These are phyloP conservation scores for Okamejei kenojei DNA, from an alignment of 2,797 vertebrate species.

Conservation along the genomic window DNA sequence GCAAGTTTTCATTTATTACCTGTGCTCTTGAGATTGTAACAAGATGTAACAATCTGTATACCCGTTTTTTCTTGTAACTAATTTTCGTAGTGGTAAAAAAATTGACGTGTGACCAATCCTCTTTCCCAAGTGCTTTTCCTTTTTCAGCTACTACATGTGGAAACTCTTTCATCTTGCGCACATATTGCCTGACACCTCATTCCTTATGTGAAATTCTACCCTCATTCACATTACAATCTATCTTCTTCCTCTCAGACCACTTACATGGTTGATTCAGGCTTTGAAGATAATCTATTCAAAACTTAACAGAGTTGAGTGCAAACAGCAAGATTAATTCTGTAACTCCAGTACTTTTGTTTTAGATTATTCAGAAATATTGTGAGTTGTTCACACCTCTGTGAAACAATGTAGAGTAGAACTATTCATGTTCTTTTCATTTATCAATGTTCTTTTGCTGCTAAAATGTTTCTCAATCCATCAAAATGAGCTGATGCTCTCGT, in stretches of 20 bases:
- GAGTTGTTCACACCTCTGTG: background rate
- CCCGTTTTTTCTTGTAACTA: background rate
- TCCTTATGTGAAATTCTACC: background rate
- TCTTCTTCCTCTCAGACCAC: background rate
- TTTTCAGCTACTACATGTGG: background rate
- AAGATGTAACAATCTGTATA: no score
- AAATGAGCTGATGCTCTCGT: background rate
- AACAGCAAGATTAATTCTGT: background rate
- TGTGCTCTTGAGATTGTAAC: no score
- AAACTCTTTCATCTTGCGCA: background rate
- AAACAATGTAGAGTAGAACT: background rate
- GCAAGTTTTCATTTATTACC: no score
- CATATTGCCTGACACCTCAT: background rate
- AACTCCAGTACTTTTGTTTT: background rate
- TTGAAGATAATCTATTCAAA: constrained; percentile 15
- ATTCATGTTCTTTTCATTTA: background rate
- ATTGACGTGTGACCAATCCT: background rate
- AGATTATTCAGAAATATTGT: background rate
- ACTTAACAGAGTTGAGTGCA: background rate
- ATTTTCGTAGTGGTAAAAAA: background rate
- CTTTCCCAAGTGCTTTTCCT: background rate
- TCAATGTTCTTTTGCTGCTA: background rate
- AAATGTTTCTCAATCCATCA: background rate
- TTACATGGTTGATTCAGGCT: background rate
- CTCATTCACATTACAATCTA: background rate